Evolutionary conservation across 1,140 invertebrate species (phyloP), one percentile per base, ranked within the genome.

Genomic region (Caenorhabditis briggsae): DNA sequence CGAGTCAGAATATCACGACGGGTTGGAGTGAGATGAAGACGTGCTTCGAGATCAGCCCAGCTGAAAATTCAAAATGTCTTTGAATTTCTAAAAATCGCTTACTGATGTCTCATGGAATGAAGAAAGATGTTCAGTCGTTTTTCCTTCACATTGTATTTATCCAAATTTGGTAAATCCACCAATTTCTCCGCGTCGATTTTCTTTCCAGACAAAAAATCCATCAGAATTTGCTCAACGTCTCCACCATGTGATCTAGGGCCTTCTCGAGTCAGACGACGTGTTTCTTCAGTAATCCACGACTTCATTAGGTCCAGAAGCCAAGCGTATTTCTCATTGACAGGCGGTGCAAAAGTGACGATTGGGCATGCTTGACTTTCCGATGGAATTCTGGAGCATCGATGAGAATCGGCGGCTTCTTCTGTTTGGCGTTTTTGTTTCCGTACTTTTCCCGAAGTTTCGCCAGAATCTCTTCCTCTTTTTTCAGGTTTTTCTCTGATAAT

Each of bases 101-200:
- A 78, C 70, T 78, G 70, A 50, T 78, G 43, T 12, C 46, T 50
- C 20, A 78, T 53, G 9, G 70, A 78, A 78, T 78, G 70, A 7
- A 78, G 46, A 14, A 78, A 78, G 16, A 78, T 78, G 23, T 78
- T 78, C 46, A 78, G n/a, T 46, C 70, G 43, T 11, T 78, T 78
- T n/a, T 78, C 70, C n/a, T 78, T 78, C 43, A 50, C 70, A 78
- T 78, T 78, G n/a, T 78, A 78, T 14, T 78, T 78, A 53, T 78
- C 70, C 12, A 78, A n/a, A 78, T 78, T 78, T 20, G 70, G 70
- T 0, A 78, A 25, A 78, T 78, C 20, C 18, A 78, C 65, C 14
- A 70, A 23, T 78, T 78, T 50, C 70, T 50, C 18, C 3, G 43
- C 46, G 5, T 78, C 70, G 5, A 78, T 41, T 25, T 70, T 70